Evolutionary conservation across 2,113 vertebrate species (phyloP).

Genomic region (Corythaixoides concolor): DNA sequence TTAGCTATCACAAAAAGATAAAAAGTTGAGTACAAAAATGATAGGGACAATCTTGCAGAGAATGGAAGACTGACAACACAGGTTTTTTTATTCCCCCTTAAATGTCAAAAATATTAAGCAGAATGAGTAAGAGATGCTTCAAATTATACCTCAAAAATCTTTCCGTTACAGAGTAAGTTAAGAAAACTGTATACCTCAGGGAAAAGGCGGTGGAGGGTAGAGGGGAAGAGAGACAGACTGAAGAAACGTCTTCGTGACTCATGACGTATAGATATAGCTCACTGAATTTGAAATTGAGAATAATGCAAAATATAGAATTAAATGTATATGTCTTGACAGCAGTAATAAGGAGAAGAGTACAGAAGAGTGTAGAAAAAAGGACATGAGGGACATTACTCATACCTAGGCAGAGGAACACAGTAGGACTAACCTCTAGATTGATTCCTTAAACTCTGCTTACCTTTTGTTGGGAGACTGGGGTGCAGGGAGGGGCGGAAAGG

Average conservation of each 20-base stretch:
- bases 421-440: neutral
- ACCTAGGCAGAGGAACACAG: neutral
- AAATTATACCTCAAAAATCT: neutral
- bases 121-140: neutral
- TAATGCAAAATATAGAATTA: neutral
- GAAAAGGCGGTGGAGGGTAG: neutral
- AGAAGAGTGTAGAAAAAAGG: neutral
- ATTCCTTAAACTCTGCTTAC: neutral
- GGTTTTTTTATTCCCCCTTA: neutral
- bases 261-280: neutral
- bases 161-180: neutral
- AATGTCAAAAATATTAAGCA: neutral
- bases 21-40: neutral
- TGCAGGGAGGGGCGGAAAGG: neutral
- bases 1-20: neutral
- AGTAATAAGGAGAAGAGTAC: neutral
- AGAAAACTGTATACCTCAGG: neutral
- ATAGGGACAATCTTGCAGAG: neutral
- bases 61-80: neutral
- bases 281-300: neutral
- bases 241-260: neutral
- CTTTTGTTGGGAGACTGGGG: neutral
- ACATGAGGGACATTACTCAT: neutral
- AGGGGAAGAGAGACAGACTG: neutral
- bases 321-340: neutral